Evolutionary conservation across 2,888 invertebrate genomes (phyloP).

Genomic region (Halocaridina rubra): DNA sequence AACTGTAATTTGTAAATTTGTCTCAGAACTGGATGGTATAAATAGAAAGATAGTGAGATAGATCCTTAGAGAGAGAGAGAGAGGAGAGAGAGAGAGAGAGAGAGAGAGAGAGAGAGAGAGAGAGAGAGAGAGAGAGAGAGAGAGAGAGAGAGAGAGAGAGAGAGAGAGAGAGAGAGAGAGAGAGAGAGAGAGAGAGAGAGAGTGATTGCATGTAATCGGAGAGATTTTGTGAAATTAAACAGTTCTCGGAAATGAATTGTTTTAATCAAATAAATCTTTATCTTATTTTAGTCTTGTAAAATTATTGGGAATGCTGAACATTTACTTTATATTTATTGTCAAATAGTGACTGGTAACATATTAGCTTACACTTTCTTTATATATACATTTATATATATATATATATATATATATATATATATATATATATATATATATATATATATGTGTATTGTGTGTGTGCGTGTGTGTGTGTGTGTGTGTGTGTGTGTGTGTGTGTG

Average conservation of each 20-base stretch:
- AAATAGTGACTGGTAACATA: neutral
- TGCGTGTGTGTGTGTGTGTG: too few species aligned
- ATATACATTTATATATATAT: neutral
- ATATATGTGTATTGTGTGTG: too few species aligned
- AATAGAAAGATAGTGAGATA: too few species aligned
- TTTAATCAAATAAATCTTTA: neutral
- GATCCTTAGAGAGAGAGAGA: too few species aligned
- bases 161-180: neutral
- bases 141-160: neutral
- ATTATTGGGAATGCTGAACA: neutral
- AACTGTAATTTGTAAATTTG: too few species aligned
- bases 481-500: too few species aligned
- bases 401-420: too few species aligned
- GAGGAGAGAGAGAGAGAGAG: too few species aligned
- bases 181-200: neutral
- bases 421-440: too few species aligned
- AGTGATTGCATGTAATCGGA: neutral
- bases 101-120: too few species aligned
- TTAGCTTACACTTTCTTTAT: neutral
- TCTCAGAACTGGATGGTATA: too few species aligned
- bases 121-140: neutral
- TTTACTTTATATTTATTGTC: neutral
- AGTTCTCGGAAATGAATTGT: too few species aligned
- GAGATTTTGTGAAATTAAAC: neutral
- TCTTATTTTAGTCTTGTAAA: neutral